phyloP scores from a whole-genome alignment of 23 tunicate species.

The Corella eumyota region DNA sequence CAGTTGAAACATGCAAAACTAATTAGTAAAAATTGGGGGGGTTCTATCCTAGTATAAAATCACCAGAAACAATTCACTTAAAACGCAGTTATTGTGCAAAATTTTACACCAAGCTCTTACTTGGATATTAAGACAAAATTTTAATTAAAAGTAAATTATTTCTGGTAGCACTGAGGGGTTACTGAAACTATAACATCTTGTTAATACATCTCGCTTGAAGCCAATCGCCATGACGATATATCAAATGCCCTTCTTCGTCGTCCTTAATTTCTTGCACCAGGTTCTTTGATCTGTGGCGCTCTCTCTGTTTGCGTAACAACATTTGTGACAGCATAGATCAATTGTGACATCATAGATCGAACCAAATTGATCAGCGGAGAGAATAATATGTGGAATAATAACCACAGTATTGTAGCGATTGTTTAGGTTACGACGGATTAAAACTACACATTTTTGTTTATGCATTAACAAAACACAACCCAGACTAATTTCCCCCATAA shows the following conservation, averaged over 20 bases:
- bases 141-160: constrained; percentile 20
- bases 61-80: constrained; percentile 22
- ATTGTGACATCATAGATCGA: too few relatives aligned
- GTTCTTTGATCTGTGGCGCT: constrained; percentile 91
- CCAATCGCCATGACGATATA: constrained; percentile 95
- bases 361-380: too few relatives aligned
- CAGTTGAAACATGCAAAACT: too few relatives aligned
- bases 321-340: too few relatives aligned
- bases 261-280: constrained; percentile 91
- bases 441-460: too few relatives aligned
- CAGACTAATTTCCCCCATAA: too few relatives aligned
- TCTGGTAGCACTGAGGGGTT: constrained; percentile 27
- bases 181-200: constrained; percentile 67
- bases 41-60: too few relatives aligned
- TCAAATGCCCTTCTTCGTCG: constrained; percentile 98
- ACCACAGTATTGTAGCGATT: constrained; percentile 81
- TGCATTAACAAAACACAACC: too few relatives aligned
- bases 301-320: constrained; percentile 83
- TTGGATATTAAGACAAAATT: neutral
- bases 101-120: neutral
- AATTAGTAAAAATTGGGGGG: too few relatives aligned
- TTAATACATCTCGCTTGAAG: constrained; percentile 98
- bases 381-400: constrained; percentile 86
- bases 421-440: too few relatives aligned
- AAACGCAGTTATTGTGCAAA: too few relatives aligned